A percentile compares a stretch with the other conserved stretches of the same genome.
phyloP scores from a whole-genome alignment of 35 echinoderm and acorn worm genomes.

The Eucidaris tribuloides region DNA sequence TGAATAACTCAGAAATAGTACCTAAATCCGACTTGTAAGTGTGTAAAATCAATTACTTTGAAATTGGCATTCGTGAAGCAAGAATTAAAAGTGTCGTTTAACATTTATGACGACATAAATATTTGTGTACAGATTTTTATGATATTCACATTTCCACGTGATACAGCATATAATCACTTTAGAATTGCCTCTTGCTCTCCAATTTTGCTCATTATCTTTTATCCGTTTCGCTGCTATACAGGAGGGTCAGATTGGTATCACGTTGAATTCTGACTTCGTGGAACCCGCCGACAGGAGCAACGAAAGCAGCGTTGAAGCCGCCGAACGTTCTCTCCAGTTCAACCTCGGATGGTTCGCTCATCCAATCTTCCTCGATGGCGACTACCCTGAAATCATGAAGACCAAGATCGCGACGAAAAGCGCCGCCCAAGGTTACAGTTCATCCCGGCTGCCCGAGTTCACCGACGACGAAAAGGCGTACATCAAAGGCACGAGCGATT shows the following conservation, averaged over 20 bases:
- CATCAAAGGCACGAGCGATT: slow-evolving; percentile 66
- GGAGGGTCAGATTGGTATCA: slow-evolving; percentile 42
- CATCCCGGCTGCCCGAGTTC: slow-evolving; percentile 75
- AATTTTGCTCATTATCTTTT: too few species aligned
- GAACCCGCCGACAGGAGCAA: slow-evolving; percentile 24
- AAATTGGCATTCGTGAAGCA: too few species aligned
- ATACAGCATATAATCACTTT: too few species aligned
- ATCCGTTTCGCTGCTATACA: background rate
- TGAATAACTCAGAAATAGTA: too few species aligned
- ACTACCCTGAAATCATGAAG: slow-evolving; percentile 94
- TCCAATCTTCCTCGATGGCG: slow-evolving; percentile 81
- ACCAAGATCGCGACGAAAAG: slow-evolving; percentile 68
- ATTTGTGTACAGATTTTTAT: too few species aligned
- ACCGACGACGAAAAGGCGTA: slow-evolving; percentile 69
- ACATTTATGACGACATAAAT: too few species aligned
- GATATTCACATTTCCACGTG: too few species aligned
- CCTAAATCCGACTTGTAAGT: too few species aligned
- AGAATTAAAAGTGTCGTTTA: too few species aligned
- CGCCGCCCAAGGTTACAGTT: slow-evolving; percentile 41
- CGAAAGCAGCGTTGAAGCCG: slow-evolving; percentile 46
- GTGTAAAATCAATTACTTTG: too few species aligned
- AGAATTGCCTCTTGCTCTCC: too few species aligned
- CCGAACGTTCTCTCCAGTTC: slow-evolving; percentile 77
- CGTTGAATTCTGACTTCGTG: slow-evolving; percentile 57
- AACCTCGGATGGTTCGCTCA: slow-evolving; percentile 89